Percentiles rank a stretch among this genome's conserved stretches.
Conservation (phyloP, 2,113 vertebrate species). For the Percina caprodes region DNA sequence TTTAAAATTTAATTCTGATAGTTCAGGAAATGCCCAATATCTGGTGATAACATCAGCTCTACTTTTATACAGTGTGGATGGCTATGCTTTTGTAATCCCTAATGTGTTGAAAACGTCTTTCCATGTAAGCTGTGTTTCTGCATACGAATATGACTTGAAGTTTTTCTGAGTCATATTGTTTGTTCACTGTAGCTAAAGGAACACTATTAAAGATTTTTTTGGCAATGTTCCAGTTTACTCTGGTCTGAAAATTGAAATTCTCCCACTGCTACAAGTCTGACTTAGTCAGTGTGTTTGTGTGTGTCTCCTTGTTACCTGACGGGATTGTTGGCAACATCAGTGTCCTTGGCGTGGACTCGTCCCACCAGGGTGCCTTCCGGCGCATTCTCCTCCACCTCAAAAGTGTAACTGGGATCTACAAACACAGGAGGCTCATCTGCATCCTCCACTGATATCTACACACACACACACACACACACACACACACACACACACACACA, state of each 20-base stretch:
- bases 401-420: slow-evolving; percentile 88
- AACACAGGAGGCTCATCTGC: slow-evolving; percentile 96
- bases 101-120: neutral
- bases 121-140: slow-evolving; percentile 17
- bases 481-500: too few species aligned
- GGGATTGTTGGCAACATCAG: slow-evolving; percentile 92
- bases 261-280: neutral
- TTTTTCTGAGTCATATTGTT: slow-evolving; percentile 19
- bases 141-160: neutral
- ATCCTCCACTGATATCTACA: slow-evolving; percentile 89
- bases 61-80: neutral
- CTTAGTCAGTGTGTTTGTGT: neutral
- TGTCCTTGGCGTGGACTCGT: slow-evolving; percentile 96
- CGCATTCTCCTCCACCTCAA: slow-evolving; percentile 96
- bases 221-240: neutral
- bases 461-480: neutral
- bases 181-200: slow-evolving; percentile 41
- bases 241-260: slow-evolving; percentile 19
- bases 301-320: slow-evolving; percentile 83
- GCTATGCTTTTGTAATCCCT: neutral
- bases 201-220: slow-evolving; percentile 15
- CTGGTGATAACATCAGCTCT: too few species aligned
- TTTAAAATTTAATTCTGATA: too few species aligned
- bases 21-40: too few species aligned
- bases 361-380: slow-evolving; percentile 92